Base-by-base conservation (phyloP, 2,888 invertebrate genomes). In the Heliconius sara region DNA sequence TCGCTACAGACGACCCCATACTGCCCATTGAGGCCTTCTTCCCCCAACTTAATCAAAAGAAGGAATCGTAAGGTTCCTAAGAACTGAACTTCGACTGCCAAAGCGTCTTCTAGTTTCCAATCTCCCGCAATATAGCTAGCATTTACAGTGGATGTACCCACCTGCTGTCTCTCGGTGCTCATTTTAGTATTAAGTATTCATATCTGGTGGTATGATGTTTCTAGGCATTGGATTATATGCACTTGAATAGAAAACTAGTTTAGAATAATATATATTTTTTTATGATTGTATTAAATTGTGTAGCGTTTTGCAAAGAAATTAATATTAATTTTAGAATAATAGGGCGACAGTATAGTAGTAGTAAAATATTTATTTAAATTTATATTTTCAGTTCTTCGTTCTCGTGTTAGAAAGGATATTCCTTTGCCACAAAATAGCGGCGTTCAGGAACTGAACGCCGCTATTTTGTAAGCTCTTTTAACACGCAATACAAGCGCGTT, bases 11-110 rank as follows among this genome's bases (percentile, higher is more conserved):
- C 83, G 97, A 97, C 88, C 97, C 97, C 0, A 97, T 97, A 77
- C 92, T 98, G 75, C 97, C 98, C 0, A 97, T 98, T 82, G 97
- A 97, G 91, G 97, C 97, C 0, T 97, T 97, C 91, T 97, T 98
- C 88, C 97, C 97, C 27, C 97, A 97, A 87, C 89, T 97, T 73
- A 96, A 96, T 84, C 96, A 96, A 89, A 96, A 96, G 89, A 95
- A 96, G 90, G 94, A 96, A 89, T 89, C 94, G 83, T 95, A 93
- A 91, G 77, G 86, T 91, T 90, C 86, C 89, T 90, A 83, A 82
- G 47, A 90, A 93, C 92, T 93, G 93, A 94, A 94, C 90, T 89
- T 88, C 87, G 84, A 91, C 93, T 93, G 92, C 95, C 95, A 95
- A 95, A 95, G 95, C 84, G 82, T 83, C 83, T 80, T 82, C 79